A percentile compares a stretch with the other conserved stretches of the same genome.
These are phyloP conservation scores for Leptestheria dahalacensis DNA, from an alignment of 1,140 invertebrate genomes.

Conservation along the genomic window DNA sequence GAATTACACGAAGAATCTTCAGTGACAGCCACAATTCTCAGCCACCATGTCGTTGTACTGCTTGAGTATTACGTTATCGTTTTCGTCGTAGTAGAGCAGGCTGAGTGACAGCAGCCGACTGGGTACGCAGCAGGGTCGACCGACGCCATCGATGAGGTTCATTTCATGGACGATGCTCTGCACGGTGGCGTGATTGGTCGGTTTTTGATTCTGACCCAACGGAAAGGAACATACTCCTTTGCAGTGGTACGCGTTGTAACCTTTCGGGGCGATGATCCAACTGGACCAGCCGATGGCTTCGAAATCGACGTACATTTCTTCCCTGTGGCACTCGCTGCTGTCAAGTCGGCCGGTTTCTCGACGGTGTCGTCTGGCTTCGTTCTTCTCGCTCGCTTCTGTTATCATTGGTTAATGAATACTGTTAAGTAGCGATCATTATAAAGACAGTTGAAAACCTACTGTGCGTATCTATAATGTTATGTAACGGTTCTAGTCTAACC, in stretches of 20 bases:
- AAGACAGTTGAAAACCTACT: no score
- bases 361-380: neutral
- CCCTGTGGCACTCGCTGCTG: slow-evolving; percentile 18
- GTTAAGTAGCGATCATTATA: no score
- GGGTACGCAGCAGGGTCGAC: slow-evolving; percentile 35
- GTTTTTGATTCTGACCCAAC: slow-evolving; percentile 33
- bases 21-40: slow-evolving; percentile 35
- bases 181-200: slow-evolving; percentile 39
- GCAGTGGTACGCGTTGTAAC: slow-evolving; percentile 24
- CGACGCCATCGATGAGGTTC: slow-evolving; percentile 22
- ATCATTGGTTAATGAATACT: no score
- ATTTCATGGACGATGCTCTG: slow-evolving; percentile 36
- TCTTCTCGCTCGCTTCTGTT: no score
- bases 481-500: neutral
- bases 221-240: slow-evolving; percentile 33
- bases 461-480: no score
- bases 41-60: slow-evolving; percentile 39
- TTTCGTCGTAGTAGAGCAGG: slow-evolving; percentile 35
- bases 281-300: slow-evolving; percentile 36
- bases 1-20: slow-evolving; percentile 15
- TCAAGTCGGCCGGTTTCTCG: neutral
- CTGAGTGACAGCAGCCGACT: slow-evolving; percentile 33
- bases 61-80: slow-evolving; percentile 37
- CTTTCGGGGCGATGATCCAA: slow-evolving; percentile 31
- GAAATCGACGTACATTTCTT: slow-evolving; percentile 30